phyloP scores from a whole-genome alignment of 2,797 vertebrate genomes.

The Eupleurogrammus muticus region DNA sequence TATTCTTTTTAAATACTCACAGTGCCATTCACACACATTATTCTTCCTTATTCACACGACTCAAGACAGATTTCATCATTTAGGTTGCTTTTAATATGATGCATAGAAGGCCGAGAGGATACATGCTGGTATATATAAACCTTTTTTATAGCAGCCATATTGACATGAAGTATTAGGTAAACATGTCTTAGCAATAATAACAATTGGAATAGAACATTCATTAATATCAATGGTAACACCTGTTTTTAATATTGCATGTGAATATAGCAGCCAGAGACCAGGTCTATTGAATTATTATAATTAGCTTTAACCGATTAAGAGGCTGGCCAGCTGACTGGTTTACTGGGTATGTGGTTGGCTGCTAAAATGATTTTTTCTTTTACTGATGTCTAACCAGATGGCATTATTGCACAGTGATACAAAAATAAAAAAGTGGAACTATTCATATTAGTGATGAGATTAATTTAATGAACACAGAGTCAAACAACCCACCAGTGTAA shows the following conservation, averaged over 20 bases:
- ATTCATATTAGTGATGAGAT: not conserved
- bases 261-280: no score
- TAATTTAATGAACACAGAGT: constrained; percentile 14
- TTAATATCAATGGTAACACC: no score
- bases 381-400: not conserved
- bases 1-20: no score
- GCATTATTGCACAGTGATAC: not conserved
- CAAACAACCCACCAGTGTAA: constrained; percentile 6
- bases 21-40: not conserved
- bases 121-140: no score
- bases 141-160: no score
- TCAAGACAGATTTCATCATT: not conserved
- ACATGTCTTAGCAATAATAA: no score
- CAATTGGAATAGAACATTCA: no score
- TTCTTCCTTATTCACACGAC: not conserved
- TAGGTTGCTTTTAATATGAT: not conserved
- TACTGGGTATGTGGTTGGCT: not conserved
- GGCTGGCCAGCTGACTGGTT: not conserved
- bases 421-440: not conserved
- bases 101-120: no score
- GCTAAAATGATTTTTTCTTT: not conserved
- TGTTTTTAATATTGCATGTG: no score
- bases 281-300: not conserved
- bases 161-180: no score
- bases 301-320: not conserved